Base-by-base conservation (phyloP, 2,888 invertebrate species). In the Argynnis bischoffii region DNA sequence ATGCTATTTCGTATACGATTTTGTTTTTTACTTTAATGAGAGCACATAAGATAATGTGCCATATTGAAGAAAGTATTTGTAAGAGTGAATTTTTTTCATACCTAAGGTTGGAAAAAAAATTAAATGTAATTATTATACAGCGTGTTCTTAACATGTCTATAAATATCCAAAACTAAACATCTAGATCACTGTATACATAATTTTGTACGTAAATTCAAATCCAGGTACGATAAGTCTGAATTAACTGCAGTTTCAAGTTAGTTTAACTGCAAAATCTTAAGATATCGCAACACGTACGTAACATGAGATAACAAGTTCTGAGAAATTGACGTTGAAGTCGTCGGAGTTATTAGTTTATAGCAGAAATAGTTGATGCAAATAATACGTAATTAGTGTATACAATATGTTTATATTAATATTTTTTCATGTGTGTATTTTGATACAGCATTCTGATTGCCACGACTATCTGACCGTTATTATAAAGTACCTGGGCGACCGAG, bases 161-260 rank as follows among this genome's bases (percentile, higher is more conserved):
- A 26, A 4, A 26, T 31, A 59, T 48, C 47, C 47, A 59, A 48
- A 48, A 59, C 15, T 48, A 16, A 41, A 15, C 35, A 35, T 51
- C 41, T 61, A 53, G 35, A 61, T 51, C 51, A 61, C 50, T 41
- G 50, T 51, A 61, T 8, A 53, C 61, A 21, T 59, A 31, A 57
- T 41, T 15, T 35, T 15, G 46, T 48, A 63, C 67, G 50, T 65
- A 57, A 70, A 59, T 70, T 64, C 64, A 64, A 65, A 46, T 59
- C 56, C 59, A 63, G 60, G 64, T 67, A 56, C 21, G 61, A 70
- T 70, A 67, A 70, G 48, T 54, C 50, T 41, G 63, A 50, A 67
- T 70, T 70, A 67, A 70, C 64, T 67, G 70, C 70, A 67, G 67
- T 67, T 67, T 51, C 41, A 5, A 65, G 57, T 70, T 64, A 63